Evolutionary conservation across 2,797 vertebrate genomes (phyloP), one percentile per base, ranked within the genome.

Genomic region (Mormyrus hasselquistii): DNA sequence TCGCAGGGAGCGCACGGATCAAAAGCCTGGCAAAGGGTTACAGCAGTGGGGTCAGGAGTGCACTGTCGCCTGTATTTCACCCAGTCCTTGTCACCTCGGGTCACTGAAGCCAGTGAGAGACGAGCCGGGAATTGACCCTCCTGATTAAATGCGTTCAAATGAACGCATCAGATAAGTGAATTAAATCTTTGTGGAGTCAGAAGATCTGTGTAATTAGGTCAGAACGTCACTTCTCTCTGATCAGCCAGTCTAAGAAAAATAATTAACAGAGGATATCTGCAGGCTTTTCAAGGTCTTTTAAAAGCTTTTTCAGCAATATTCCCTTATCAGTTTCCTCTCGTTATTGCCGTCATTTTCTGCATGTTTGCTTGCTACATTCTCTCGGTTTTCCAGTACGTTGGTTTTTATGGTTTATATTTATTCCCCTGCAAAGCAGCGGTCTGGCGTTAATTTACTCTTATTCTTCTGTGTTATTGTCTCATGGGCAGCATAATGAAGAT

Each of bases 151-250:
- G 34, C 22, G 55, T 87, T 87, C 86, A 87, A 44, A 87, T 62
- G 34, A 62, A 59, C 52, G 25, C 16, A 2, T 62, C 8, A 44
- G n/a, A 65, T 57, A 87, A 87, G 52, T 87, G 85, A 87, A 59
- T 55, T 87, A 87, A 87, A 59, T 87, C 85, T 87, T 87, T 34
- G 29, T 86, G 53, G 85, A 87, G 52, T 55, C 50, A 34, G 85
- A 87, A 87, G 29, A 87, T 52, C 47, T 84, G 41, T 65, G 29
- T 87, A 87, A 87, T 65, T 87, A 65, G 86, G 55, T 87, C 86
- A 87, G 38, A 65, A 57, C 52, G 34, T n/a, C 53, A 41, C 85
- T 38, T 87, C 52, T 87, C 83, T 59, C 53, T 38, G 53, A 57
- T 87, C 52, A 87, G 25, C 16, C 50, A 38, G 52, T 53, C 53